Conservation (phyloP, 2,113 vertebrate genomes). For the Fregata magnificens region DNA sequence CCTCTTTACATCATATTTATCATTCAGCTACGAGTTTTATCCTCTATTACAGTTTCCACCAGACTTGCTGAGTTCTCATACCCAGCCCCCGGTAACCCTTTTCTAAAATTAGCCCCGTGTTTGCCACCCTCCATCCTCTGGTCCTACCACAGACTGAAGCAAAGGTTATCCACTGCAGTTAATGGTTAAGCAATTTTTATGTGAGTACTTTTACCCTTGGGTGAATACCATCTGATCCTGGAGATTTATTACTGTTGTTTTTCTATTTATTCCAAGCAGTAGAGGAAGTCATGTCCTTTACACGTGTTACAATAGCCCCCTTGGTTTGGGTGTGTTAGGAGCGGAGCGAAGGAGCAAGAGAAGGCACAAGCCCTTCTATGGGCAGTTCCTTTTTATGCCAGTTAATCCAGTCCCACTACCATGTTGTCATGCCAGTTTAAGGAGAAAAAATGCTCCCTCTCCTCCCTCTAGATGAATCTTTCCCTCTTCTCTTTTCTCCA, state of each 20-base stretch:
- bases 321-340: not conserved
- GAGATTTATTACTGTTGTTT: not conserved
- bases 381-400: not conserved
- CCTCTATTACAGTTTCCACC: not conserved
- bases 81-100: not conserved
- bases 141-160: not conserved
- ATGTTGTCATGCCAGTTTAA: not conserved
- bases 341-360: not conserved
- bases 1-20: not conserved
- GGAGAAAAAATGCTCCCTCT: not conserved
- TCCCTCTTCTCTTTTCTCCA: not conserved
- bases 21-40: not conserved
- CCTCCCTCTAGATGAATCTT: not conserved
- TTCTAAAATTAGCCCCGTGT: not conserved
- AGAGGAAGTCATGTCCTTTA: not conserved
- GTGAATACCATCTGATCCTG: not conserved
- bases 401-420: not conserved
- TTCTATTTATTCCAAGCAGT: not conserved
- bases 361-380: not conserved
- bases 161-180: constrained; percentile 44
- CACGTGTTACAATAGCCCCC: not conserved
- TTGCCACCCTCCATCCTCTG: not conserved
- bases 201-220: constrained; percentile 20
- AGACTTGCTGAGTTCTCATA: not conserved
- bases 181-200: constrained; percentile 37